Base-by-base conservation (phyloP, 2,113 vertebrate genomes). In the Embiotoca jacksoni region DNA sequence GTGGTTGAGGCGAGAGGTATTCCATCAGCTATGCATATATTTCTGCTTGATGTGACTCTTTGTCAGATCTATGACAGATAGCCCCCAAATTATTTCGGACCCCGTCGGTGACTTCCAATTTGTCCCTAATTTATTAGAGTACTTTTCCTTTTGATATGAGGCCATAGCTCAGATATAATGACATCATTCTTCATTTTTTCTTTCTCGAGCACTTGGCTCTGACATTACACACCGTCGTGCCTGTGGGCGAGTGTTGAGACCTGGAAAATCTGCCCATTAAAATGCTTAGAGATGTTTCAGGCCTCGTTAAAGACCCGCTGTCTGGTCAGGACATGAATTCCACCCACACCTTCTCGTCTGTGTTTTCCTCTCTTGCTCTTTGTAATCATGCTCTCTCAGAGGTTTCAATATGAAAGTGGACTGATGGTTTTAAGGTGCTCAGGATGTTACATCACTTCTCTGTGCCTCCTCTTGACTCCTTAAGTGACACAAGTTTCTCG, bases 201-300 rank as follows among this genome's bases (percentile, higher is more conserved):
- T 46, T 44, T n/a, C 63, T 46, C 23, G 23, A 23, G 60, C 23
- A 65, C 63, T 68, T 64, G 32, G 9, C 67, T 75, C 44, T 80
- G 62, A 78, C 72, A 76, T 66, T 64, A 73, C 49, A 33, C 39
- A 62, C 30, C 50, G 50, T 73, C 76, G 58, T 66, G 73, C 52
- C 53, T 59, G 61, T 67, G 61, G 75, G 63, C 78, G 80, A 70
- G 46, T 67, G 73, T 58, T 75, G 55, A 81, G 74, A 88, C 50
- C 54, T 85, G 83, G 77, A 85, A 79, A 68, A 84, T 37, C 30
- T 76, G 57, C 23, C 70, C 57, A 88, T 82, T 91, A 71, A 87
- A 87, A 73, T 66, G 46, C 69, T 54, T 52, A 33, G 37, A 72
- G 71, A 75, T 60, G 46, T 82, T 83, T 76, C 50, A 72, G 67